Evolutionary conservation across 2,797 vertebrate species (phyloP).

Genomic region (Pangasius macronema): DNA sequence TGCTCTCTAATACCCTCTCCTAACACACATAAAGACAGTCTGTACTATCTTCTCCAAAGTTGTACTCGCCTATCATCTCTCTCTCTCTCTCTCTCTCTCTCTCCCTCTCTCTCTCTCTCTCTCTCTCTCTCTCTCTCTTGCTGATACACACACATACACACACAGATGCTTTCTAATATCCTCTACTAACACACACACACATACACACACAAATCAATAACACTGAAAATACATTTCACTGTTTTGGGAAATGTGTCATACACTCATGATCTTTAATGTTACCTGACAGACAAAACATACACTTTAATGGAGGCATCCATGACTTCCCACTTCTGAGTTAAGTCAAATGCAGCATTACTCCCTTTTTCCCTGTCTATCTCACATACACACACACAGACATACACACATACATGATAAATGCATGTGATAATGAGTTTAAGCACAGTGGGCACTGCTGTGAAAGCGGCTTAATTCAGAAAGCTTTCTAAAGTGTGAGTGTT

Average conservation of each 20-base stretch:
- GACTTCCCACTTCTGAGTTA: background rate
- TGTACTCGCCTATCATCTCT: background rate
- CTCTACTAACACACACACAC: background rate
- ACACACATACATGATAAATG: background rate
- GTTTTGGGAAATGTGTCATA: background rate
- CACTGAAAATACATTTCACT: background rate
- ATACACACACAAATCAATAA: too few relatives aligned
- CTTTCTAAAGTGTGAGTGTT: background rate
- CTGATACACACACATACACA: too few relatives aligned
- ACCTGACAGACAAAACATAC: background rate
- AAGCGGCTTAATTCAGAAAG: conserved; percentile 4
- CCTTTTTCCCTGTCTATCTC: too few relatives aligned
- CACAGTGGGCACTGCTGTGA: background rate
- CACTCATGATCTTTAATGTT: background rate
- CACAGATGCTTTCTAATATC: too few relatives aligned
- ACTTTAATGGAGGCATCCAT: background rate
- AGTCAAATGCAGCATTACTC: background rate
- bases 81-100: too few relatives aligned
- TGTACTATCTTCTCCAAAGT: too few relatives aligned
- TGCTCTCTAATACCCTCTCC: background rate
- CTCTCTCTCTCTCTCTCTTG: too few relatives aligned
- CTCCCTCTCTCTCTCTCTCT: too few relatives aligned
- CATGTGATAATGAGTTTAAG: conserved; percentile 17
- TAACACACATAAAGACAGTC: background rate
- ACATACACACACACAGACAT: background rate